Evolutionary conservation across 2,888 invertebrate genomes (phyloP), one percentile per base, ranked within the genome.

Genomic region (Muschampia plurimacula): DNA sequence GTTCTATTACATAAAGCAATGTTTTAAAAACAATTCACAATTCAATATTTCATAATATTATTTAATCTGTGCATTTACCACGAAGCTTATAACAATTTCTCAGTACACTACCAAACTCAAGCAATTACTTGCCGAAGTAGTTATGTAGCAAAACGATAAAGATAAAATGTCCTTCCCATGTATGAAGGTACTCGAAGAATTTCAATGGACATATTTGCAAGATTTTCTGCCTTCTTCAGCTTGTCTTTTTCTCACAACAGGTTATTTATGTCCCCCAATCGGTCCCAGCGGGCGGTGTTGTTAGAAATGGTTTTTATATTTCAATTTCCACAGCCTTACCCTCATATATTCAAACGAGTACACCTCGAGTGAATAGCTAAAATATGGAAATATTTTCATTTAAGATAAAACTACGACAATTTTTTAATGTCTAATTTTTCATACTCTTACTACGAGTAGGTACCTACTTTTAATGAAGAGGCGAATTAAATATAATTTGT

Each of bases 121-220:
- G 9, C 41, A 41, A 41, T 41, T 5, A 7, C 41, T 41, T 6
- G 41, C 8, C 9, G 9, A 9, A 41, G 41, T 41, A 41, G 41
- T 41, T 41, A 41, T 41, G 1, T 41, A 9, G 41, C 41, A 41
- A 41, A 41, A 9, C 5, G 41, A 41, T 6, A 7, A 9, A 3
- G 4, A 46, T 12, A 46, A 12, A 2, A 46, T 44, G 10, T 46
- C 12, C 46, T 46, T 41, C 1, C 9, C 9, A 41, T 41, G 12
- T 46, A 12, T 10, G 12, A 44, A 49, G 49, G 49, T 49, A 49
- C n/a, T 49, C n/a, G 46, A 52, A 55, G 55, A 9, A 22, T 7
- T 55, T 52, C 52, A 52, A 52, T n/a, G 55, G 55, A 57, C 57
- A 57, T 57, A 57, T 57, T 57, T 28, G 12, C 10, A 57, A 57